A percentile compares a stretch with the other conserved stretches of the same genome.
Conservation (phyloP, 2,888 invertebrate species). For the Rugalucina vietnamica region DNA sequence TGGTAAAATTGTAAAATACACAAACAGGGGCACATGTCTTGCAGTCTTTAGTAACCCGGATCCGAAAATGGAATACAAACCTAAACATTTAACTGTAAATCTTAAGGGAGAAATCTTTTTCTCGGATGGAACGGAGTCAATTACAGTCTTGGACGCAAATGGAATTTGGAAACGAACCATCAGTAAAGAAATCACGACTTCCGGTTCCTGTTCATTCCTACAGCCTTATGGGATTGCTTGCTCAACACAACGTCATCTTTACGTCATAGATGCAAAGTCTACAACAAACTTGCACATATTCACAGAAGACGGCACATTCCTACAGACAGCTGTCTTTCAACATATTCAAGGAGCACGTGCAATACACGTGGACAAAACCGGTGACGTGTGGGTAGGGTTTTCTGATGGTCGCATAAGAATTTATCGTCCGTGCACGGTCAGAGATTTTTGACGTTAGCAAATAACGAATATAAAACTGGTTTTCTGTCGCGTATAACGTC, state of each 20-base stretch:
- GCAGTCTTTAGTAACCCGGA: constrained; percentile 49
- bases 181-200: constrained; percentile 42
- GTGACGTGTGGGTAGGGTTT: constrained; percentile 56
- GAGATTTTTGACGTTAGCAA: neutral
- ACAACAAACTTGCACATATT: constrained; percentile 50
- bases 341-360: constrained; percentile 48
- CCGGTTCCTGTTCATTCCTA: constrained; percentile 30
- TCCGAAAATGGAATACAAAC: constrained; percentile 43
- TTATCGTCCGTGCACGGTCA: constrained; percentile 34
- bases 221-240: constrained; percentile 53
- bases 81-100: constrained; percentile 47
- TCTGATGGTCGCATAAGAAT: constrained; percentile 51
- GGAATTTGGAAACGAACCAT: constrained; percentile 56
- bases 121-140: constrained; percentile 50
- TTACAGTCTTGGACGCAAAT: constrained; percentile 52
- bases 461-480: neutral
- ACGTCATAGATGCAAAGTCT: constrained; percentile 44
- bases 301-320: constrained; percentile 50
- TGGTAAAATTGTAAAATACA: constrained; percentile 44
- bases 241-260: constrained; percentile 50
- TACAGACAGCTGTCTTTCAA: constrained; percentile 55
- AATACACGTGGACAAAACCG: constrained; percentile 43
- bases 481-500: neutral
- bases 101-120: constrained; percentile 52
- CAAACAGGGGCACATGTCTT: constrained; percentile 22